phyloP scores from a whole-genome alignment of 2,797 vertebrate species.

The Muraenolepis orangiensis region DNA sequence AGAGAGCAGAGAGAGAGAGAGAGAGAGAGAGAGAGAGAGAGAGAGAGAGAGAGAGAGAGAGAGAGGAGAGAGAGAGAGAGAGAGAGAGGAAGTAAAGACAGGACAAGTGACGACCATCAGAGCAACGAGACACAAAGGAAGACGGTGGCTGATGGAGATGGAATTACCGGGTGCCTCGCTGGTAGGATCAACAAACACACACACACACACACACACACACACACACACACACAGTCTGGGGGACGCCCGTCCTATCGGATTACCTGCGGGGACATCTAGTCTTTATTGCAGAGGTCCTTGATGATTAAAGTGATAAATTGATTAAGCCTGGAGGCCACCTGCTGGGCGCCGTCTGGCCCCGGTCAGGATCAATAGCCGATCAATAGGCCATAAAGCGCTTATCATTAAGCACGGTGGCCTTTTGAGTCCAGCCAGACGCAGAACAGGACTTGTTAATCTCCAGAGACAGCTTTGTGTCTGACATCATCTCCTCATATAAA shows the following conservation, averaged over 20 bases:
- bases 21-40: too few species aligned
- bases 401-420: slow-evolving; percentile 61
- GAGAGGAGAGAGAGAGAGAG: too few species aligned
- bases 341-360: slow-evolving; percentile 67
- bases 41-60: too few species aligned
- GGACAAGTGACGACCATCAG: neutral
- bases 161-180: neutral
- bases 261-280: slow-evolving; percentile 65
- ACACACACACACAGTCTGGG: slow-evolving; percentile 29
- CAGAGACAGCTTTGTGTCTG: slow-evolving; percentile 22
- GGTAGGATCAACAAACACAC: neutral
- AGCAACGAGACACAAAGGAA: slow-evolving; percentile 5
- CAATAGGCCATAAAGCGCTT: slow-evolving; percentile 64
- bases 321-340: slow-evolving; percentile 69
- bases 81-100: neutral
- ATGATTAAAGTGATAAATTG: slow-evolving; percentile 73
- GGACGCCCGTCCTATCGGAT: slow-evolving; percentile 59
- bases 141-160: neutral
- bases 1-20: too few species aligned
- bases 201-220: slow-evolving; percentile 1
- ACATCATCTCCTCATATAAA: slow-evolving; percentile 14
- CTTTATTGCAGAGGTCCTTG: slow-evolving; percentile 67
- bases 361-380: slow-evolving; percentile 63
- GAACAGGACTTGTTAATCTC: slow-evolving; percentile 34
- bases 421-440: slow-evolving; percentile 45